phyloP scores from a whole-genome alignment of 2,888 invertebrate genomes.

The Caenorhabditis afra region DNA sequence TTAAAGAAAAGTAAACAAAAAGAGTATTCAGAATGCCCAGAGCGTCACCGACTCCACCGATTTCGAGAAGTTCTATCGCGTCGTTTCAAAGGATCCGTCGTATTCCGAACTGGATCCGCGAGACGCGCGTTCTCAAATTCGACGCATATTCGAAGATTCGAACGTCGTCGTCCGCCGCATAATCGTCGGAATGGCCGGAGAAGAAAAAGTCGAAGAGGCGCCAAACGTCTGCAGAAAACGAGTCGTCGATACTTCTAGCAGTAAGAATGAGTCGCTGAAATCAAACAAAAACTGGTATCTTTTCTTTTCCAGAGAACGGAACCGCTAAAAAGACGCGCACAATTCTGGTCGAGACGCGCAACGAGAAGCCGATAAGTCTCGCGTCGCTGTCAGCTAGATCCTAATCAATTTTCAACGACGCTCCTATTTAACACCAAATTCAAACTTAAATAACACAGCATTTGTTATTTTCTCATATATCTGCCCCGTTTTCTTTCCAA shows the following conservation, averaged over 20 bases:
- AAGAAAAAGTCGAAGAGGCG: not conserved
- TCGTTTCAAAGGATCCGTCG: slow-evolving; percentile 13
- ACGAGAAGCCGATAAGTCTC: slow-evolving; percentile 5
- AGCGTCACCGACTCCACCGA: not conserved
- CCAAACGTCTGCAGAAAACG: too few species aligned
- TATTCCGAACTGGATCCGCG: not conserved
- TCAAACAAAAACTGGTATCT: too few species aligned
- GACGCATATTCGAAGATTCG: slow-evolving; percentile 13
- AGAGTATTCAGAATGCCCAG: not conserved
- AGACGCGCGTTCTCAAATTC: slow-evolving; percentile 21
- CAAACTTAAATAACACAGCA: too few species aligned
- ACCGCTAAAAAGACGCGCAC: not conserved
- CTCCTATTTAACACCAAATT: too few species aligned
- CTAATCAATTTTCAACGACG: not conserved
- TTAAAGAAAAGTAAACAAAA: too few species aligned
- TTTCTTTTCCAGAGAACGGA: not conserved
- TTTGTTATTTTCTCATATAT: too few species aligned
- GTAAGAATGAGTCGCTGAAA: too few species aligned
- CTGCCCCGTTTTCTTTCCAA: too few species aligned
- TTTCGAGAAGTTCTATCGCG: slow-evolving; percentile 26
- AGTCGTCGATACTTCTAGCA: too few species aligned
- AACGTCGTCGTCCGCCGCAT: slow-evolving; percentile 11
- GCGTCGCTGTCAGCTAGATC: not conserved
- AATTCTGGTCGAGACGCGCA: slow-evolving; percentile 9
- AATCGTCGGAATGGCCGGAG: slow-evolving; percentile 16